These are phyloP conservation scores for Acleris laterana DNA, from an alignment of 2,888 invertebrate species.

Conservation along the genomic window DNA sequence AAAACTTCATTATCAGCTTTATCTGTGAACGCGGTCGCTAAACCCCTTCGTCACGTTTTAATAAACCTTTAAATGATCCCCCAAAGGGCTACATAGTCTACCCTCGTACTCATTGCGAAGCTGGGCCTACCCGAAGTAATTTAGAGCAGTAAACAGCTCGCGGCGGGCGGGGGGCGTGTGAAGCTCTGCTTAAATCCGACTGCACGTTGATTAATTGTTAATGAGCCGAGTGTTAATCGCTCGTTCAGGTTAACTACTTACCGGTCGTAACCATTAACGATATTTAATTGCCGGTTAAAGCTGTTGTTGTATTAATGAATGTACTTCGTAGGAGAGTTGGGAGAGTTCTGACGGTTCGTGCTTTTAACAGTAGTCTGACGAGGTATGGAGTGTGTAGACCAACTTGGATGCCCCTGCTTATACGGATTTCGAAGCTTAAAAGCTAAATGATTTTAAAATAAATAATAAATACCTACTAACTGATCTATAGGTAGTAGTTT, in stretches of 20 bases:
- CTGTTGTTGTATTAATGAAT: slow-evolving; percentile 25
- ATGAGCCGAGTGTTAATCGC: slow-evolving; percentile 65
- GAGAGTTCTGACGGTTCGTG: neutral
- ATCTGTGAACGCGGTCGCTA: no score
- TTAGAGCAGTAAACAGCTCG: slow-evolving; percentile 49
- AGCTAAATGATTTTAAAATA: no score
- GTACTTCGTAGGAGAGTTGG: neutral
- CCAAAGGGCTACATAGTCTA: no score
- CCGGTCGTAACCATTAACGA: slow-evolving; percentile 45
- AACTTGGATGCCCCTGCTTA: no score
- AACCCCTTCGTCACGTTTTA: no score
- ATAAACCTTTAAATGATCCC: no score
- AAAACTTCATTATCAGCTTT: no score
- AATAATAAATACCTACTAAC: no score
- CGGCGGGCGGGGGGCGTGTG: slow-evolving; percentile 48
- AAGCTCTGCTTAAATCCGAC: slow-evolving; percentile 43
- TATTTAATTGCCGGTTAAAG: slow-evolving; percentile 47
- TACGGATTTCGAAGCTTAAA: no score
- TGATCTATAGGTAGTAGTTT: no score
- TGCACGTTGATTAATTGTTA: slow-evolving; percentile 71
- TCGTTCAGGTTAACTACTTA: slow-evolving; percentile 44
- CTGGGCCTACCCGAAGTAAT: slow-evolving; percentile 23
- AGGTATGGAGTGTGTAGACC: no score
- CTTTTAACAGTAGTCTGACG: no score
- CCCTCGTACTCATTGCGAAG: neutral